Conservation (phyloP, 2,113 vertebrate genomes). For the Macrotus californicus region DNA sequence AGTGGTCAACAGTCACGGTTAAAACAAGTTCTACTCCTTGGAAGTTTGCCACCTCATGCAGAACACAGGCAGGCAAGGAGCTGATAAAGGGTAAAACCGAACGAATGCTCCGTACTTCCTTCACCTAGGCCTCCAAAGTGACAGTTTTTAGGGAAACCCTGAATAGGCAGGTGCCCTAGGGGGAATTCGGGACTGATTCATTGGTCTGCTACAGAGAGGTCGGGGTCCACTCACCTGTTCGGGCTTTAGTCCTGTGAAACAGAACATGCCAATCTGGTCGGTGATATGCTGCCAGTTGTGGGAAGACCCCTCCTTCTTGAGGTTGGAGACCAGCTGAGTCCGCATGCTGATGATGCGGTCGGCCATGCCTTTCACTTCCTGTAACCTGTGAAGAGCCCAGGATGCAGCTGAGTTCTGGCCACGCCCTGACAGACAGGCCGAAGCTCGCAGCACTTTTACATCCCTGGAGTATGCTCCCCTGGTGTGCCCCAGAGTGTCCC, state of each 20-base stretch:
- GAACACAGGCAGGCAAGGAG: neutral
- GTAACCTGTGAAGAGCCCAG: slow-evolving; percentile 81
- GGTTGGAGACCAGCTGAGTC: slow-evolving; percentile 90
- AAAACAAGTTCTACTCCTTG: neutral
- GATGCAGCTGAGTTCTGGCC: neutral
- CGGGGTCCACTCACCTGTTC: slow-evolving; percentile 84
- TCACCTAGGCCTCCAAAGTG: neutral
- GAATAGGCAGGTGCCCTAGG: neutral
- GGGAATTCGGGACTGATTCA: neutral
- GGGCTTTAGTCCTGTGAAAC: slow-evolving; percentile 96
- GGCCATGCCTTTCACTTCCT: slow-evolving; percentile 95
- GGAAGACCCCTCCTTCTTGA: slow-evolving; percentile 94
- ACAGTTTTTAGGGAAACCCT: neutral
- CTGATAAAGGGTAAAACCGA: neutral
- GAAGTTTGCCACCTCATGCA: neutral
- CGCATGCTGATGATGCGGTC: slow-evolving; percentile 97
- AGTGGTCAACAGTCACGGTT: neutral
- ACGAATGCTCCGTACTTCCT: neutral
- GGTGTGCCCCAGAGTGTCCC: neutral
- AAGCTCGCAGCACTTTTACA: neutral
- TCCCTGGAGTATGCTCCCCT: no score
- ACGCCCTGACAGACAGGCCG: neutral
- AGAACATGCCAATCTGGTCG: slow-evolving; percentile 99
- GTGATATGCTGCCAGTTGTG: slow-evolving; percentile 97
- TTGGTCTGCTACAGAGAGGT: neutral